Percentiles rank a stretch among this genome's conserved stretches.
These are phyloP conservation scores for Drosophila fuyamai DNA, from an alignment of 1,140 invertebrate species.

Conservation along the genomic window DNA sequence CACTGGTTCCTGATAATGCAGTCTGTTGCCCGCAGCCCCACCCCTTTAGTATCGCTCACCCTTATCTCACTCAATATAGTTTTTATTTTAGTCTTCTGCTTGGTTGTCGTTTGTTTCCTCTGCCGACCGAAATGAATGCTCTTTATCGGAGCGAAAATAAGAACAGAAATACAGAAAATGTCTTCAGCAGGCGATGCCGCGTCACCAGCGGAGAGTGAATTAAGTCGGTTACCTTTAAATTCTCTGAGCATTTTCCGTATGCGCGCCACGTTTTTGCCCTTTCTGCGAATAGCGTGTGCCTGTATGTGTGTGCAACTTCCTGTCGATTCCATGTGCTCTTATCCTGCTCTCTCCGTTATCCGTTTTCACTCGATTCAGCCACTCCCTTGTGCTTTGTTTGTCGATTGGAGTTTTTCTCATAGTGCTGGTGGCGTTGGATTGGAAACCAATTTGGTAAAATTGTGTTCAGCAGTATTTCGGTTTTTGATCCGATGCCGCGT, in stretches of 20 bases:
- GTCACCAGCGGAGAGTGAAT: conserved; percentile 59
- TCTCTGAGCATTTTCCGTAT: conserved; percentile 55
- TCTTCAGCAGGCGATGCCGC: conserved; percentile 61
- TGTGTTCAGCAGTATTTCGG: conserved; percentile 1
- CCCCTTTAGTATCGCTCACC: conserved; percentile 26
- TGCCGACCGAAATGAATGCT: conserved; percentile 39
- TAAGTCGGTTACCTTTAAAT: conserved; percentile 26
- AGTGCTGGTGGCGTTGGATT: conserved; percentile 5
- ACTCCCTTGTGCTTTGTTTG: conserved; percentile 63
- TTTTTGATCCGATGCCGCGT: conserved; percentile 30
- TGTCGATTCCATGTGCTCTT: conserved; percentile 66
- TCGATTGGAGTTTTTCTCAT: conserved; percentile 1
- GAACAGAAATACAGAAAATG: conserved; percentile 52
- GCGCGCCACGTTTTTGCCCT: conserved; percentile 69
- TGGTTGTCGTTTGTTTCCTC: conserved; percentile 37
- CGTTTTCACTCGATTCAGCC: conserved; percentile 45
- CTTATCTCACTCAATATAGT: conserved; percentile 62
- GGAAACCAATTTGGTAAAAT: conserved; percentile 27
- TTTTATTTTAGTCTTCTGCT: conserved; percentile 58
- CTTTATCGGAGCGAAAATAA: conserved; percentile 49
- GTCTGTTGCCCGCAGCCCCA: conserved; percentile 6
- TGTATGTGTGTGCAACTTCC: conserved; percentile 66
- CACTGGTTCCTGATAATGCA: conserved; percentile 42
- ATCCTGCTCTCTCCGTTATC: conserved; percentile 38
- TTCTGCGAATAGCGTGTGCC: conserved; percentile 10